Percentiles rank a stretch among this genome's conserved stretches.
Evolutionary conservation across 1,140 invertebrate genomes (phyloP).

Genomic region (Brachystomella parvula): DNA sequence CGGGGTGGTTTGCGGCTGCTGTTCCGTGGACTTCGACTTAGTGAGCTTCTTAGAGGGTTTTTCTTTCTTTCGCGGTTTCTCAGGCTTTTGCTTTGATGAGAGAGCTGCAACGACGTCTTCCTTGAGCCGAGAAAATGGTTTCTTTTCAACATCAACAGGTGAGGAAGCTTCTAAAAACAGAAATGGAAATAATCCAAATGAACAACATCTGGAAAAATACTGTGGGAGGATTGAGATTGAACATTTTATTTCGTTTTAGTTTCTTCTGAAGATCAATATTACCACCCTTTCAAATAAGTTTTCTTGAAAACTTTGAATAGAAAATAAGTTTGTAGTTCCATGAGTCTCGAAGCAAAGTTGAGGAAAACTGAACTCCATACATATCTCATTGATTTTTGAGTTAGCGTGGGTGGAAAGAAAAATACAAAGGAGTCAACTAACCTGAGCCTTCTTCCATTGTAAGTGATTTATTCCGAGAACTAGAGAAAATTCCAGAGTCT

Average conservation of each 20-base stretch:
- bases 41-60: constrained; percentile 42
- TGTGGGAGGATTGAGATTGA: too few relatives aligned
- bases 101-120: constrained; percentile 23
- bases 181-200: too few relatives aligned
- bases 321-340: too few relatives aligned
- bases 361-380: too few relatives aligned
- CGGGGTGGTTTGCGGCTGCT: constrained; percentile 45
- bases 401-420: not conserved
- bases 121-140: constrained; percentile 30
- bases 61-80: constrained; percentile 31
- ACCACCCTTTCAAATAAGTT: too few relatives aligned
- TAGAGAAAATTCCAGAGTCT: constrained; percentile 35
- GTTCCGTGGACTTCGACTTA: constrained; percentile 36
- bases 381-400: not conserved
- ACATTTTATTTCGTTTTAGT: too few relatives aligned
- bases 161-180: constrained; percentile 31
- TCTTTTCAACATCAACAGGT: constrained; percentile 37
- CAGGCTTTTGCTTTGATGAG: constrained; percentile 21
- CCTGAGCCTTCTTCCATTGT: constrained; percentile 38
- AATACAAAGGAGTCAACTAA: constrained; percentile 8
- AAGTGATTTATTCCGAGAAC: constrained; percentile 33
- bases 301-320: too few relatives aligned
- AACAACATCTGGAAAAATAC: too few relatives aligned
- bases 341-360: too few relatives aligned
- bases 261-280: constrained; percentile 2